Evolutionary conservation across 2,888 invertebrate genomes (phyloP).

Genomic region (Tuta absoluta): DNA sequence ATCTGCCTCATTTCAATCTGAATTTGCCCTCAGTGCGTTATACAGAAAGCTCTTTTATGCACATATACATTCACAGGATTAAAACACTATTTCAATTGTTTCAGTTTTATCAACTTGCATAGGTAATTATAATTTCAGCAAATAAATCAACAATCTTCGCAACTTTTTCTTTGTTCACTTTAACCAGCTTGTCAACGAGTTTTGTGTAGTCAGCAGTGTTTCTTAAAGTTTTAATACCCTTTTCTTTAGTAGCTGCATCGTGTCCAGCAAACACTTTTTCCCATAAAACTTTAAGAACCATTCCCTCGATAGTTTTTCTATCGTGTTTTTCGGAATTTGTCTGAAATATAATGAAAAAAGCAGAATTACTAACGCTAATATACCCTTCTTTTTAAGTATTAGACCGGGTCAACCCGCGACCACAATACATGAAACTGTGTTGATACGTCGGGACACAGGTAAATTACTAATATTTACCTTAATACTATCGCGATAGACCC

Average conservation of each 20-base stretch:
- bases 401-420: too few species aligned
- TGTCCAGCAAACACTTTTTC: constrained; percentile 61
- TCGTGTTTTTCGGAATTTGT: constrained; percentile 46
- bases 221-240: constrained; percentile 57
- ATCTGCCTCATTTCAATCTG: too few species aligned
- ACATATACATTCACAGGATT: neutral
- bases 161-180: constrained; percentile 60
- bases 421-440: too few species aligned
- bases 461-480: too few species aligned
- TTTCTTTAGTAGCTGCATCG: constrained; percentile 56
- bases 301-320: constrained; percentile 62
- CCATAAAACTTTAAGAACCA: constrained; percentile 68
- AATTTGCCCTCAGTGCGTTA: too few species aligned
- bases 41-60: too few species aligned
- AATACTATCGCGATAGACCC: too few species aligned
- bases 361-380: too few species aligned
- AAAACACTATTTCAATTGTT: neutral
- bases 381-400: too few species aligned
- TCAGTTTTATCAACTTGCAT: constrained; percentile 45
- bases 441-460: too few species aligned
- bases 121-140: constrained; percentile 59
- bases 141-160: constrained; percentile 55
- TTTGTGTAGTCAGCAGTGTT: constrained; percentile 59
- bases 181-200: constrained; percentile 52
- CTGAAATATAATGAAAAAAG: constrained; percentile 44